Evolutionary conservation across 2,113 vertebrate species (phyloP).

Genomic region (Phainopepla nitens): DNA sequence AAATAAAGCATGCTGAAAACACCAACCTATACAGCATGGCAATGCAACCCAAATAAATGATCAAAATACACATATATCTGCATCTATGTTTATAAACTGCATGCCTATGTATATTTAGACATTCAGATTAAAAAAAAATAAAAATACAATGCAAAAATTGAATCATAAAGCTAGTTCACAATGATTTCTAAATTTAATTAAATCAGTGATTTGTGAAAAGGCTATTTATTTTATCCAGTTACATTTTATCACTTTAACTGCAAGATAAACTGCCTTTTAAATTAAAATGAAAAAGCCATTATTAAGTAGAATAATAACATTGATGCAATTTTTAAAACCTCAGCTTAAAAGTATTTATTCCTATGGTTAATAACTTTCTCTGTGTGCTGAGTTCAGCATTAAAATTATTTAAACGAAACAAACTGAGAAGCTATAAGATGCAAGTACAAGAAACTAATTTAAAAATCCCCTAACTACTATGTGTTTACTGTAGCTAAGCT

Average conservation of each 20-base stretch:
- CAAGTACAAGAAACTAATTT: constrained; percentile 8
- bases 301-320: constrained; percentile 10
- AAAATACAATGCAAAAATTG: background rate
- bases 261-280: constrained; percentile 47
- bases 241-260: constrained; percentile 32
- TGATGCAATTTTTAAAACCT: constrained; percentile 22
- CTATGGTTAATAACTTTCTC: background rate
- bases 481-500: background rate
- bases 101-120: background rate
- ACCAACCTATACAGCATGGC: background rate
- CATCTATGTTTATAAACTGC: background rate
- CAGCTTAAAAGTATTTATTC: constrained; percentile 50
- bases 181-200: background rate
- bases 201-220: constrained; percentile 16
- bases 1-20: background rate
- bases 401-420: constrained; percentile 37
- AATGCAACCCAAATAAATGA: background rate
- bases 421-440: background rate
- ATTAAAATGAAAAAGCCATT: constrained; percentile 39
- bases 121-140: background rate
- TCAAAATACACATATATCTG: background rate
- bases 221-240: constrained; percentile 5
- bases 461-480: background rate
- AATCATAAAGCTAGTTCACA: background rate
- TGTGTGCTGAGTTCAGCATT: constrained; percentile 11